A percentile compares a stretch with the other conserved stretches of the same genome.
Conservation (phyloP, 2,888 invertebrate genomes). For the Drosophila neutralis region DNA sequence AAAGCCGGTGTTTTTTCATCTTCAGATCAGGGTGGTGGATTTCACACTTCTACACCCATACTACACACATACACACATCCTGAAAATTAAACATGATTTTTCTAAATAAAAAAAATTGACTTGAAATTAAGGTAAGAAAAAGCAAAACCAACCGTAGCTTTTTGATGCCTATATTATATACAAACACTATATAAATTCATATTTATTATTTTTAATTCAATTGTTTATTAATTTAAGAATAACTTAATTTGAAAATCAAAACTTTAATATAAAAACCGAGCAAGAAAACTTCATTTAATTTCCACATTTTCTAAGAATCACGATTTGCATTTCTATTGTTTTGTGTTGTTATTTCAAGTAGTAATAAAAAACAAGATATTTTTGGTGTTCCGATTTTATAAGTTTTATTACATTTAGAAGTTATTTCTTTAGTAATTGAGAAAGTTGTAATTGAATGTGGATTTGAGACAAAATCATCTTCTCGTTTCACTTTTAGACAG, state of each 20-base stretch:
- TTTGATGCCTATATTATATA: neutral
- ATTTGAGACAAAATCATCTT: conserved; percentile 86
- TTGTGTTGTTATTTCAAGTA: neutral
- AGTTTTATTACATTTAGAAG: neutral
- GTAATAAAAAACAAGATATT: neutral
- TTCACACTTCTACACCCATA: neutral
- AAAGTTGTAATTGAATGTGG: conserved; percentile 87
- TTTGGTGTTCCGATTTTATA: neutral
- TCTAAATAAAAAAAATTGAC: too few relatives aligned
- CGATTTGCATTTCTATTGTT: neutral
- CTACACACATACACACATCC: too few relatives aligned
- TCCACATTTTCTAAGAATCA: neutral
- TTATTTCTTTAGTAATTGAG: conserved; percentile 78
- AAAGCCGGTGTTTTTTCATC: neutral
- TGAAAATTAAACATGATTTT: too few relatives aligned
- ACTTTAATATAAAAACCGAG: neutral
- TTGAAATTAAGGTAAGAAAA: neutral
- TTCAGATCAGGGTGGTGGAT: neutral
- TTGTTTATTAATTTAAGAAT: neutral
- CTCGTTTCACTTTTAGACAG: conserved; percentile 86
- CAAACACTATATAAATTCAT: too few relatives aligned
- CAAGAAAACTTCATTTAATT: neutral
- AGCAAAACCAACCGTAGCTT: neutral
- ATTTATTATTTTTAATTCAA: too few relatives aligned
- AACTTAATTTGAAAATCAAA: neutral